Conservation (phyloP, 2,888 invertebrate genomes). For the Chaetogeoica ovagalla region DNA sequence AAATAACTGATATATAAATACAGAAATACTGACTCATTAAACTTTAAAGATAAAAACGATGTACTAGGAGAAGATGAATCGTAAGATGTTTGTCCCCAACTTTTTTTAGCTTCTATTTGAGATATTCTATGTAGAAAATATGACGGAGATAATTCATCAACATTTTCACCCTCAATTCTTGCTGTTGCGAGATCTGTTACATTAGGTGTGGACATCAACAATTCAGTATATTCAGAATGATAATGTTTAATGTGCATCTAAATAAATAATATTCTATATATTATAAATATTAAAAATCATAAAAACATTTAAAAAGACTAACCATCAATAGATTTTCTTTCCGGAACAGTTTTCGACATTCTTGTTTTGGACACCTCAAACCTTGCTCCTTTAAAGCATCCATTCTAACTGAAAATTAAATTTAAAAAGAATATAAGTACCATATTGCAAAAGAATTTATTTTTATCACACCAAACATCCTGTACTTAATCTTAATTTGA, state of each 20-base stretch:
- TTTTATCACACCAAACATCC: background rate
- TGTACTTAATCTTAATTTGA: background rate
- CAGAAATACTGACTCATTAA: constrained; percentile 25
- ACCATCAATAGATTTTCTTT: constrained; percentile 82
- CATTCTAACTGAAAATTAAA: constrained; percentile 30
- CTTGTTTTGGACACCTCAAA: constrained; percentile 73
- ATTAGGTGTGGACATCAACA: constrained; percentile 79
- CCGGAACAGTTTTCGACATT: constrained; percentile 85
- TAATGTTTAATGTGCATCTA: constrained; percentile 93
- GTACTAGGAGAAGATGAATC: constrained; percentile 5
- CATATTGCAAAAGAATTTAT: background rate
- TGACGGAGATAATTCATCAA: constrained; percentile 54
- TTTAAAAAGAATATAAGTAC: background rate
- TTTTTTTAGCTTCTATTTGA: constrained; percentile 53
- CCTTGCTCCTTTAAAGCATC: constrained; percentile 43
- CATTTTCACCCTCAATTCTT: constrained; percentile 60
- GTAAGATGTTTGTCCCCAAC: constrained; percentile 5
- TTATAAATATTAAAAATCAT: background rate
- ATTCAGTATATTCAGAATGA: constrained; percentile 77
- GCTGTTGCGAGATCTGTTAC: constrained; percentile 84
- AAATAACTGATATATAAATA: background rate
- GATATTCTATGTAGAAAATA: constrained; percentile 54
- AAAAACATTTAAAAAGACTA: constrained; percentile 43
- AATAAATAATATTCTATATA: background rate
- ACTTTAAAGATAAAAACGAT: constrained; percentile 10